These are phyloP conservation scores for Addax nasomaculatus DNA, from an alignment of 2,113 vertebrate species.

Conservation along the genomic window DNA sequence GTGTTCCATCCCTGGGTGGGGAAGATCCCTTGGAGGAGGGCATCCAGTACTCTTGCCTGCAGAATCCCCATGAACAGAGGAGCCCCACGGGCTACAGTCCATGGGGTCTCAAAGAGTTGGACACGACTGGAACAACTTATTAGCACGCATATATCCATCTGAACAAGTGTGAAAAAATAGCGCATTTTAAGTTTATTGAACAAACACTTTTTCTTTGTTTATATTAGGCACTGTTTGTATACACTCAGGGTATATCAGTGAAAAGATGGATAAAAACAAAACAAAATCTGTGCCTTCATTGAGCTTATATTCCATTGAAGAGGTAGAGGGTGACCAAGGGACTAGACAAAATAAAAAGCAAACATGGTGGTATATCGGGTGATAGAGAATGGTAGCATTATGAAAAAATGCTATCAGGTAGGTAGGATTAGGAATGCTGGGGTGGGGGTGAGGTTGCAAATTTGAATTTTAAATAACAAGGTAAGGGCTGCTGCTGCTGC, in stretches of 20 bases:
- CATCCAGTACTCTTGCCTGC: not conserved
- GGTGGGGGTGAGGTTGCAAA: not conserved
- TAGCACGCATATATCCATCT: not conserved
- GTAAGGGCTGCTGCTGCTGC: too few species aligned
- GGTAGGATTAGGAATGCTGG: not conserved
- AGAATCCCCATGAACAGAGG: not conserved
- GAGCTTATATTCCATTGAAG: not conserved
- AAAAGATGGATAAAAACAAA: not conserved
- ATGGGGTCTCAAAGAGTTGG: accelerated
- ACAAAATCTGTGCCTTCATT: not conserved
- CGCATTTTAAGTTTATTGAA: not conserved
- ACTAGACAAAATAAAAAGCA: not conserved
- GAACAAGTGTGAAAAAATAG: not conserved
- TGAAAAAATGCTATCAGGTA: not conserved
- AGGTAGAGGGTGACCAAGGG: not conserved
- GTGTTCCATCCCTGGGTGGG: not conserved
- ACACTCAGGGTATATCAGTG: not conserved
- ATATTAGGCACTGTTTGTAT: not conserved
- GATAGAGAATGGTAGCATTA: not conserved
- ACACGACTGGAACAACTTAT: not conserved
- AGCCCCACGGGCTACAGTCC: not conserved
- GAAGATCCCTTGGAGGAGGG: not conserved
- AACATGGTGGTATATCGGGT: not conserved
- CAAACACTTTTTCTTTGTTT: not conserved
- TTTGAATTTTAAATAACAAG: not conserved